A percentile compares a stretch with the other conserved stretches of the same genome.
phyloP scores from a whole-genome alignment of 2,888 invertebrate genomes.

The Drosophila fungiperda region DNA sequence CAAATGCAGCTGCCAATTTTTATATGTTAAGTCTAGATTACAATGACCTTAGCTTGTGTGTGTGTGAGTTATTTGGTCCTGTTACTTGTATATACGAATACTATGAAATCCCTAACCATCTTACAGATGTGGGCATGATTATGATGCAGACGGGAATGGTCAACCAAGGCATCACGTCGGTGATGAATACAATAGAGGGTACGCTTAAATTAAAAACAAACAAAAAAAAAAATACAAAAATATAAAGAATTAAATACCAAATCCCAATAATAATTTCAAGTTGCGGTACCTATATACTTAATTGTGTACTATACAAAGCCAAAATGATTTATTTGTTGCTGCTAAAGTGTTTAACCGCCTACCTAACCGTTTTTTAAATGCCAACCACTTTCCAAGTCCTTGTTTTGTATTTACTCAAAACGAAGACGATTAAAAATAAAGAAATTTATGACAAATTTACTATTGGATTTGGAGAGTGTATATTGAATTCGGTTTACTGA shows the following conservation, averaged over 20 bases:
- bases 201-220: constrained; percentile 85
- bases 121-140: constrained; percentile 97
- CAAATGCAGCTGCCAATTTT: background rate
- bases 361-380: constrained; percentile 28
- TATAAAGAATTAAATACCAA: constrained; percentile 26
- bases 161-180: constrained; percentile 93
- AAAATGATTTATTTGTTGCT: constrained; percentile 77
- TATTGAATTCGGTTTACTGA: constrained; percentile 36
- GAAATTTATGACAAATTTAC: background rate
- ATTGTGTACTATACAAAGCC: constrained; percentile 56
- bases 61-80: constrained; percentile 48
- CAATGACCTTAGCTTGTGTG: constrained; percentile 25
- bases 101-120: constrained; percentile 73
- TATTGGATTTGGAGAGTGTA: constrained; percentile 33
- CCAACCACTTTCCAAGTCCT: constrained; percentile 26
- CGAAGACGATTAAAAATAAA: background rate
- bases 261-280: constrained; percentile 37
- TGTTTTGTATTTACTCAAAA: background rate
- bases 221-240: constrained; percentile 14
- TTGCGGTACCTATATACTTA: constrained; percentile 35
- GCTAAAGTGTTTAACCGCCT: constrained; percentile 67
- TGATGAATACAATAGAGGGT: constrained; percentile 90
- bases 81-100: constrained; percentile 44
- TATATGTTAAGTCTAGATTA: constrained; percentile 45
- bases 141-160: constrained; percentile 98